These are phyloP conservation scores for Trichonephila clavipes DNA, from an alignment of 1,140 invertebrate species.

Conservation along the genomic window DNA sequence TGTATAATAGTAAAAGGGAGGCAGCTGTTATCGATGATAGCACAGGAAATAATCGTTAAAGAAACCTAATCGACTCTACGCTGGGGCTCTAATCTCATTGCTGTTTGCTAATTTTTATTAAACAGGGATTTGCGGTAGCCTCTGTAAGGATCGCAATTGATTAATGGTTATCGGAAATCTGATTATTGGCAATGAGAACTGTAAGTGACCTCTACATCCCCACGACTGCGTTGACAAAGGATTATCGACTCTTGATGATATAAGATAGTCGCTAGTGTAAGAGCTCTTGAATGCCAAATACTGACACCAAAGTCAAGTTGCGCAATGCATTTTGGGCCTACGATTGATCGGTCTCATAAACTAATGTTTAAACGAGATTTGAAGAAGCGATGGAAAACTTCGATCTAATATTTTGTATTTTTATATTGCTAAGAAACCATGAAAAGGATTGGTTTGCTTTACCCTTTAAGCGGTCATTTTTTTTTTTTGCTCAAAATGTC, in stretches of 20 bases:
- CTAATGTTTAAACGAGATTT: background rate
- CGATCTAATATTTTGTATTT: too few relatives aligned
- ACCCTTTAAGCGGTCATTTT: too few relatives aligned
- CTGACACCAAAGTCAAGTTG: background rate
- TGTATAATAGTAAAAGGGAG: background rate
- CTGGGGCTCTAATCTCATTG: background rate
- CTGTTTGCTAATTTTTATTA: conserved; percentile 20
- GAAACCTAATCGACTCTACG: background rate
- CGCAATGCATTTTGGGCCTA: background rate
- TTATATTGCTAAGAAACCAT: too few relatives aligned
- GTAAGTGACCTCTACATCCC: background rate
- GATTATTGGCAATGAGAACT: conserved; percentile 44
- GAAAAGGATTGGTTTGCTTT: too few relatives aligned
- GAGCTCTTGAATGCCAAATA: conserved; percentile 13
- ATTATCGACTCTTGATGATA: conserved; percentile 47
- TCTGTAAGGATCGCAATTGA: conserved; percentile 29
- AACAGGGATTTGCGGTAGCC: conserved; percentile 20
- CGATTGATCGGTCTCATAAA: background rate
- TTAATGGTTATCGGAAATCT: conserved; percentile 54
- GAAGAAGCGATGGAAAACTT: too few relatives aligned
- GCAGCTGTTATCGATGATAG: conserved; percentile 1
- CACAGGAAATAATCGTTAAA: background rate
- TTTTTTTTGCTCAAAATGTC: too few relatives aligned
- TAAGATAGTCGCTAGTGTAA: background rate
- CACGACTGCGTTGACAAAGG: conserved; percentile 41